Conservation (phyloP, 2,888 invertebrate species). For the Dryadula phaetusa region DNA sequence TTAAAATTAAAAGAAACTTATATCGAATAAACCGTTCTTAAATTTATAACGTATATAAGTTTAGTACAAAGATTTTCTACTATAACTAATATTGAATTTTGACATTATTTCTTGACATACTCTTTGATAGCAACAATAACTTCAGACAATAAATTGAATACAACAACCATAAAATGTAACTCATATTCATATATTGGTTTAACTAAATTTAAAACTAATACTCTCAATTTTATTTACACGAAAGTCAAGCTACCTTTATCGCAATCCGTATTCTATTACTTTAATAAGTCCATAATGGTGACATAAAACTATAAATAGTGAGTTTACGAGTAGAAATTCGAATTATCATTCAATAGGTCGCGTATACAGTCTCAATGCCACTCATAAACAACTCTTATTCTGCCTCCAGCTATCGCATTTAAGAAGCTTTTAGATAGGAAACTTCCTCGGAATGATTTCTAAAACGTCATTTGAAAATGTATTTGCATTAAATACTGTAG, state of each 20-base stretch:
- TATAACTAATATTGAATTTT: too few species aligned
- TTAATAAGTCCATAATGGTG: slow-evolving; percentile 27
- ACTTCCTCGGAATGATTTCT: slow-evolving; percentile 27
- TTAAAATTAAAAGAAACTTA: slow-evolving; percentile 21
- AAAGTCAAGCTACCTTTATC: background rate
- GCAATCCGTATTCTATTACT: slow-evolving; percentile 26
- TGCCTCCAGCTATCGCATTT: slow-evolving; percentile 56
- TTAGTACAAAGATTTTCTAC: too few species aligned
- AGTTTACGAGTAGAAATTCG: slow-evolving; percentile 34
- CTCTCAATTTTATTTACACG: background rate
- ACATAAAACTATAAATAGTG: slow-evolving; percentile 35
- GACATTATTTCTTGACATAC: too few species aligned
- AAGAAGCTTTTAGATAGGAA: slow-evolving; percentile 52
- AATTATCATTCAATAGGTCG: slow-evolving; percentile 42
- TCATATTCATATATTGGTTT: background rate
- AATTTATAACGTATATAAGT: background rate
- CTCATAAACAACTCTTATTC: slow-evolving; percentile 55
- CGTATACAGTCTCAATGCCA: slow-evolving; percentile 33
- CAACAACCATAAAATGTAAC: background rate
- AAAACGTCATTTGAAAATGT: slow-evolving; percentile 25
- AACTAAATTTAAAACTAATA: background rate
- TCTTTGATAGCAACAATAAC: too few species aligned
- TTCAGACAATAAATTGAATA: too few species aligned
- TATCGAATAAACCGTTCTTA: slow-evolving; percentile 30
- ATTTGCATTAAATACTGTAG: slow-evolving; percentile 36